Evolutionary conservation across 2,797 vertebrate genomes (phyloP).

Genomic region (Squalus acanthias): DNA sequence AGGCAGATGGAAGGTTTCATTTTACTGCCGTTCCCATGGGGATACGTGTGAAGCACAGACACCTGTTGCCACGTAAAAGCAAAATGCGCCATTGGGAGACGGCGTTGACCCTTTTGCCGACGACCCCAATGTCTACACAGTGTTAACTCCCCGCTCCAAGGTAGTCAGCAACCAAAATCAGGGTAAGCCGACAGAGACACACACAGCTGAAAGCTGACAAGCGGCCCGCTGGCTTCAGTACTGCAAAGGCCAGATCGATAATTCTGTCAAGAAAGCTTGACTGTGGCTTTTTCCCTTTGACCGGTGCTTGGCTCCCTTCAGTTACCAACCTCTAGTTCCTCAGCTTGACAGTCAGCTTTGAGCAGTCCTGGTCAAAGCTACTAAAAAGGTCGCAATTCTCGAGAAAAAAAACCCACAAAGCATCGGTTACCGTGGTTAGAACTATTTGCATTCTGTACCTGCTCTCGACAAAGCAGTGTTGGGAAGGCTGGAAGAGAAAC

Average conservation of each 20-base stretch:
- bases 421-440: neutral
- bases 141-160: neutral
- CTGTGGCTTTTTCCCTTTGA: neutral
- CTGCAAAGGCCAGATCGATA: neutral
- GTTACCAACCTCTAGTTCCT: neutral
- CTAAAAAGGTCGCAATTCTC: neutral
- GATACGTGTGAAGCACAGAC: neutral
- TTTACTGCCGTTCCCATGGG: no score
- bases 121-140: neutral
- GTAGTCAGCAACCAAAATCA: neutral
- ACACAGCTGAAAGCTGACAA: neutral
- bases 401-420: neutral
- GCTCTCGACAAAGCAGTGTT: neutral
- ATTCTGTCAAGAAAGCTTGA: constrained; percentile 2
- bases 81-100: neutral
- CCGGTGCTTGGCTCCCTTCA: neutral
- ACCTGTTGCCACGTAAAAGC: neutral
- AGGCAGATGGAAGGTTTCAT: neutral
- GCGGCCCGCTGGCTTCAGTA: neutral
- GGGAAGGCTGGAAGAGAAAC: neutral
- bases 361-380: no score
- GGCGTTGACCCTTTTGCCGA: neutral
- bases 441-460: neutral
- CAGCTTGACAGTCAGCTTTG: neutral
- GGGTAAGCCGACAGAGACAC: neutral